Evolutionary conservation across 2,113 vertebrate genomes (phyloP), one percentile per base, ranked within the genome.

Genomic region (Prietella phreatophila): DNA sequence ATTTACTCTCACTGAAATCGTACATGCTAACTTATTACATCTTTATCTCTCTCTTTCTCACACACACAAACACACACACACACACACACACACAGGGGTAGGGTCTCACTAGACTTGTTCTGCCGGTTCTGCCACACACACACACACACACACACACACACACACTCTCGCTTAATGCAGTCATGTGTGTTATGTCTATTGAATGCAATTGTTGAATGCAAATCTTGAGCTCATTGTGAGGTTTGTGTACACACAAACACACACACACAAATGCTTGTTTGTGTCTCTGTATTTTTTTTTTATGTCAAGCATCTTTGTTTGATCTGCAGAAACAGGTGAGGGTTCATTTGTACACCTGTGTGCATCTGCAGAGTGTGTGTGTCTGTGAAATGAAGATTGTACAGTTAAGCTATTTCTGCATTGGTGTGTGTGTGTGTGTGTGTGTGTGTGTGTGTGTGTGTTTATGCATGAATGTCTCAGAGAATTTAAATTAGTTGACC

Each of bases 221-320:
- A 71, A 53, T 63, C 14, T 33, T 71, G 47, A 84, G 20, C 50
- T 56, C 53, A 97, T 97, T 96, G 98, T 98, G 95, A 97, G 96
- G 20, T 75, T 75, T 75, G 25, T 56, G 4, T 30, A 30, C 42
- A 33, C 39, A 42, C 39, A 33, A 36, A 75, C n/a, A 60, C 42
- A 53, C 65, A 65, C 81, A 61, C 42, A 78, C 75, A 78, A 13
- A 78, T 2, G 50, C 2, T 8, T 27, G 56, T 42, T 85, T 75
- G n/a, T 85, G 60, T 79, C 60, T 82, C 39, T 55, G n/a, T 13
- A 17, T 53, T 19, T 47, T 53, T 19, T 47, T 55, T 75, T 36
- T 75, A 33, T 50, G 42, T 61, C 33, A 13, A 33, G 20, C 19
- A 36, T 60, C 13, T 75, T 79, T 79, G 73, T 25, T n/a, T 75